These are phyloP conservation scores for Agapostemon virescens DNA, from an alignment of 2,888 invertebrate genomes.

Conservation along the genomic window DNA sequence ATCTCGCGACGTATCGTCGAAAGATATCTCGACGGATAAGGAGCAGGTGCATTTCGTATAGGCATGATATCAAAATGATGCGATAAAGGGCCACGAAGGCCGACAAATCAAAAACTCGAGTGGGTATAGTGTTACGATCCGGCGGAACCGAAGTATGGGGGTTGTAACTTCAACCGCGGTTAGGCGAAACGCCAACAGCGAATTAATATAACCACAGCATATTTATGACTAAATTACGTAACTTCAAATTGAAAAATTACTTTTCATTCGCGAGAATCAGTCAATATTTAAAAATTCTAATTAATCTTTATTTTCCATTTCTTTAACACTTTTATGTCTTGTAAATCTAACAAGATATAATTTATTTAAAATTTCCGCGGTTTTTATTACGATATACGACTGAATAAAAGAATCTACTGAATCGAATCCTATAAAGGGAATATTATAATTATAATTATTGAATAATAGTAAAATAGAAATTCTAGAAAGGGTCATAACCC, in stretches of 20 bases:
- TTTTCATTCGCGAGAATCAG: neutral
- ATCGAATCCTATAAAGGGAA: too few species aligned
- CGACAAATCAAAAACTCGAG: slow-evolving; percentile 19
- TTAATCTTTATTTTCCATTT: too few species aligned
- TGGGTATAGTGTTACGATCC: slow-evolving; percentile 38
- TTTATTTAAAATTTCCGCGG: too few species aligned
- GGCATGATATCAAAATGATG: slow-evolving; percentile 14
- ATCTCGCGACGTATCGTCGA: neutral
- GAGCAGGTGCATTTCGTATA: neutral
- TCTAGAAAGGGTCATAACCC: too few species aligned
- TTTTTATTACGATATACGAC: too few species aligned
- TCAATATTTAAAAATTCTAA: neutral
- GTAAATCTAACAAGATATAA: too few species aligned
- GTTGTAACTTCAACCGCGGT: neutral
- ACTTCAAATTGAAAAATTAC: neutral
- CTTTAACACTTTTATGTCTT: neutral
- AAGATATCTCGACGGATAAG: slow-evolving; percentile 21
- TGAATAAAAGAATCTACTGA: too few species aligned
- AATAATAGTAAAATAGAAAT: too few species aligned
- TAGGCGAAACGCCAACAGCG: neutral
- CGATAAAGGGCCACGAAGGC: slow-evolving; percentile 17
- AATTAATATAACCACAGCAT: too few species aligned
- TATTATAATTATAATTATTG: too few species aligned
- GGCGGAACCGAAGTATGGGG: neutral
- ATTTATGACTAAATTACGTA: too few species aligned